Evolutionary conservation across 2,888 invertebrate genomes (phyloP), one percentile per base, ranked within the genome.

Genomic region (Hirtodrosophila trivittata): DNA sequence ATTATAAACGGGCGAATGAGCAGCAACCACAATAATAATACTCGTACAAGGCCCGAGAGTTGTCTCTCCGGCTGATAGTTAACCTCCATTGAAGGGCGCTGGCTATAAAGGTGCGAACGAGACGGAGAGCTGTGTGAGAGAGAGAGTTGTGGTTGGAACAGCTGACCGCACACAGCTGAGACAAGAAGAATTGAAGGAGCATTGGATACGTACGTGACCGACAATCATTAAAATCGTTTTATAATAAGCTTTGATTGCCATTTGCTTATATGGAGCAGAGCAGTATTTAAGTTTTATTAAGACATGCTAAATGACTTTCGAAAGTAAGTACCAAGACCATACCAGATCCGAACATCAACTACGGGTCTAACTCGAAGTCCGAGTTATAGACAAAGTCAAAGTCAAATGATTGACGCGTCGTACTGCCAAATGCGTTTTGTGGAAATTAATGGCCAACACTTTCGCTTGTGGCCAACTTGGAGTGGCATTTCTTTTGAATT

Each of bases 291-390:
- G 81, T 86, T 86, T 69, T 66, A 84, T 82, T 83, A 77, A 84
- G 84, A 80, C 84, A 86, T 80, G 68, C 75, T 84, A 84, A 84
- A 83, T 82, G 77, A 69, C 66, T 84, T 84, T 82, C 81, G 82
- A 82, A 82, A 86, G 81, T 86, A 50, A 42, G 38, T 41, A 13
- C 6, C 37, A 38, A 26, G 25, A n/a, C 37, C 8, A 26, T 28
- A 10, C 43, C 7, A 32, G 25, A 21, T 38, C 26, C 30, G 13
- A 51, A 37, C 41, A 4, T 12, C 51, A 42, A 37, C 16, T 54
- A 1, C 13, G 5, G 52, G 28, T 33, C 8, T 7, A 10, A 52
- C n/a, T 49, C 10, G 5, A 12, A 26, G 25, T 41, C 13, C 5
- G 16, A 65, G 46, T 41, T 41, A 32, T 41, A 57, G 65, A 58